Evolutionary conservation across 2,113 vertebrate species (phyloP), one percentile per base, ranked within the genome.

Genomic region (Thymallus thymallus): DNA sequence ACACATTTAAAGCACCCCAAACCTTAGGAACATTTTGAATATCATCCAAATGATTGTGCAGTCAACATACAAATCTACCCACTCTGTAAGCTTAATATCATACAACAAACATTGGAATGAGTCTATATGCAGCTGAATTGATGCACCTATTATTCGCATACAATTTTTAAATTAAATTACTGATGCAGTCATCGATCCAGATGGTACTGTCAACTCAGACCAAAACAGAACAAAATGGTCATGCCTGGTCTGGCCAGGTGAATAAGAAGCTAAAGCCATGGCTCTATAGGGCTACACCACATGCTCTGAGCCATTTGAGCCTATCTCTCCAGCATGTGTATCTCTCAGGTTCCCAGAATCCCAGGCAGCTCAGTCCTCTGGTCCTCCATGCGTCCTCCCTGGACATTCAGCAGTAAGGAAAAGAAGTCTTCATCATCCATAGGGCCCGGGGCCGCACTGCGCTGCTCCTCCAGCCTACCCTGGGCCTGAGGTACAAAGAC

Each of bases 371-470:
- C 93, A 61, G 85, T 95, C 89, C 87, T 92, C 91, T 95, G 94
- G 78, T 95, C 94, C 1, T 95, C 94, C 91, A 95, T 92, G 24
- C 94, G 89, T 0, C 92, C 91, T 2, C 95, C 95, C 82, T 97
- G 95, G 85, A 97, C 94, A 85, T 89, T 93, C 78, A 96, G 89
- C 73, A 97, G 88, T 80, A 97, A 79, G 73, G 95, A 95, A 87
- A 96, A 94, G 81, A 97, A 95, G 78, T 96, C 95, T 67, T 95
- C 94, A 4, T 95, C 95, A 0, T 95, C 94, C 86, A 95, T 95
- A 23, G 94, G 93, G 0, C 95, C 94, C 0, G 95, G 95, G 3
- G 95, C 94, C 14, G 91, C 83, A 75, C 94, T 94, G 24, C 95
- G 92, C 90, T 97, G 95, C 79, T 96, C 94, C 87, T 96, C 95